Evolutionary conservation across 1,140 invertebrate species (phyloP), one percentile per base, ranked within the genome.

Genomic region (Hermetia illucens): DNA sequence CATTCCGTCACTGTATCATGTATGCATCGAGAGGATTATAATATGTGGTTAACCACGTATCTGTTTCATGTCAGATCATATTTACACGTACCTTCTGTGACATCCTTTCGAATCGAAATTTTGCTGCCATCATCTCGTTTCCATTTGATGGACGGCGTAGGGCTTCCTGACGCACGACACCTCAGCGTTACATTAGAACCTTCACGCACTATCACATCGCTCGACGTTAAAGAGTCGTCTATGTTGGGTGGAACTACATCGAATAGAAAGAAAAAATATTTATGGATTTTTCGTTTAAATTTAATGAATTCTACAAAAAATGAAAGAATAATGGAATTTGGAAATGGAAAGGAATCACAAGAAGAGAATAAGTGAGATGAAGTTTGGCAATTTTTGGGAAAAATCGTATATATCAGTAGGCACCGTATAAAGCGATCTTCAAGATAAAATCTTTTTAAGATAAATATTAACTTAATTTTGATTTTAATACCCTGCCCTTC

Each of bases 151-250:
- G 65, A 79, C 3, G 89, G 89, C 46, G 77, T 71, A 20, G 89
- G 90, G 52, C 82, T 88, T 52, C 90, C 89, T 49, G 80, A 81
- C 41, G 89, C 89, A 56, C 82, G 80, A 63, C 89, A 93, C 44
- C 72, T 77, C 40, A 93, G 64, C 9, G 78, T 85, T 36, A 92
- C 84, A 63, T 93, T 91, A 40, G 84, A 73, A 37, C 82, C 83
- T 67, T 94, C 89, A 16, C 86, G 70, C 16, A 90, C 86, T 48
- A 92, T 88, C 21, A 89, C 80, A 61, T 93, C 88, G 46, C 84
- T 84, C 51, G 85, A 87, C 54, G 84, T 88, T 53, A 84, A 70
- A 21, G 82, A 76, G 64, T 91, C 85, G 52, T 89, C 83, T 51
- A 92, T 92, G 56, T 86, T 84, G 16, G 89, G 89, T 12, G 88